Base-by-base conservation (phyloP, 1,140 invertebrate genomes). In the Ips typographus region DNA sequence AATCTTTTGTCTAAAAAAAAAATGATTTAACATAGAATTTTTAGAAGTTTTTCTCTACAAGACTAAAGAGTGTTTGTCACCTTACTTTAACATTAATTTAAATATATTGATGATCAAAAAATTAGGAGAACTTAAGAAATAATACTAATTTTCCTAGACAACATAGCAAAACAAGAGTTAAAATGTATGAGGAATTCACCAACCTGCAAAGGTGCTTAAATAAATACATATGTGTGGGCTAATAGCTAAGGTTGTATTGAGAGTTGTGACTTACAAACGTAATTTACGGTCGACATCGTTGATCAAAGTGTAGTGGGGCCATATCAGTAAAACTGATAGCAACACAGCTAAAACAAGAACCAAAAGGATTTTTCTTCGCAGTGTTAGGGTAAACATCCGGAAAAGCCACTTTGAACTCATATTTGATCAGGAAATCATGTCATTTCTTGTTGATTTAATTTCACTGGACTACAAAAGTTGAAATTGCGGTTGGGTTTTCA, bases 1-100 rank as follows among this genome's bases (percentile, higher is more conserved):
- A 57, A 73, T 75, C 59, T 72, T 72, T 55, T 73, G 58, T n/a
- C 74, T 75, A 65, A 8, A 72, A 66, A 57, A 47, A 71, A 58
- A 49, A 49, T 49, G 22, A 49, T 8, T 8, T 49, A 49, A 49
- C 7, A 49, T 1, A 49, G 44, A 49, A 1, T 6, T 6, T 36
- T 40, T 47, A 69, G n/a, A 52, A 7, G 58, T 3, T 3, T 40
- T 40, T 7, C 5, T 40, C 41, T 40, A 3, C 8, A 59, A 8
- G 38, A 59, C 40, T 22, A n/a, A 36, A 22, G 4, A 1, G n/a
- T 5, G 3, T 8, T 39, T 55, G 7, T 58, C 5, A 58, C 5
- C 1, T 7, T 58, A 7, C 40, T 40, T 40, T 42, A 7, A 8
- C 7, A 42, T 36, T 58, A 5, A 58, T 2, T 7, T 7, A 2